phyloP scores from a whole-genome alignment of 2,797 vertebrate genomes.

The Helostoma temminkii region DNA sequence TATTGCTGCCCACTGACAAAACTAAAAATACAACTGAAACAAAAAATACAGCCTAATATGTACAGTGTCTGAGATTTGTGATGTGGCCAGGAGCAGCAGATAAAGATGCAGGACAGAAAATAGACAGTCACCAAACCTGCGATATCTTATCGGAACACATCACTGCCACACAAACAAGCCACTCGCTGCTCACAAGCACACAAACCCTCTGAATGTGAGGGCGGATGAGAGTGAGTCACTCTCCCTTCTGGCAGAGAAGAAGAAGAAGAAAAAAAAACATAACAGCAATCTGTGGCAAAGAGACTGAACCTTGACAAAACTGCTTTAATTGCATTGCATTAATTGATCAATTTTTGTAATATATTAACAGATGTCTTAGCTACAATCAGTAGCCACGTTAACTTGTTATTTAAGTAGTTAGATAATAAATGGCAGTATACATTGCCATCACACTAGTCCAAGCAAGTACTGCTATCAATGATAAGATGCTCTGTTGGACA shows the following conservation, averaged over 20 bases:
- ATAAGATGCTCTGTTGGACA: slow-evolving; percentile 3
- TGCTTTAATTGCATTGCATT: slow-evolving; percentile 31
- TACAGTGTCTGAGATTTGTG: slow-evolving; percentile 31
- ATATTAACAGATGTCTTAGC: background rate
- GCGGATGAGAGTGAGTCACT: slow-evolving; percentile 72
- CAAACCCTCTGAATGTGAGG: slow-evolving; percentile 63
- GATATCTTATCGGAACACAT: slow-evolving; percentile 73
- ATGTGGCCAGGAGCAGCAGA: slow-evolving; percentile 48
- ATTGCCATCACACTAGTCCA: background rate
- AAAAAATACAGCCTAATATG: slow-evolving; percentile 9
- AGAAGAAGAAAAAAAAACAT: slow-evolving; percentile 6
- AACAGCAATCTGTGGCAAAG: slow-evolving; percentile 51
- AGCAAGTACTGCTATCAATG: background rate
- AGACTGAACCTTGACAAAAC: slow-evolving; percentile 35
- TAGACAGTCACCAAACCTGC: slow-evolving; percentile 66
- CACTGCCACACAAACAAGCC: slow-evolving; percentile 68
- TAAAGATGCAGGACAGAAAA: slow-evolving; percentile 59
- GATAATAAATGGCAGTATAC: background rate
- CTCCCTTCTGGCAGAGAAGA: slow-evolving; percentile 68
- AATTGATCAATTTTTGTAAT: background rate
- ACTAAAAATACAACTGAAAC: background rate
- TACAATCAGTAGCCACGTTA: too few relatives aligned
- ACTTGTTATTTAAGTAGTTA: too few relatives aligned
- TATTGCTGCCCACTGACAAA: slow-evolving; percentile 25
- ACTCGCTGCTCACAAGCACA: slow-evolving; percentile 51